A percentile compares a stretch with the other conserved stretches of the same genome.
Conservation (phyloP, 2,113 vertebrate species). For the Gallinago media region DNA sequence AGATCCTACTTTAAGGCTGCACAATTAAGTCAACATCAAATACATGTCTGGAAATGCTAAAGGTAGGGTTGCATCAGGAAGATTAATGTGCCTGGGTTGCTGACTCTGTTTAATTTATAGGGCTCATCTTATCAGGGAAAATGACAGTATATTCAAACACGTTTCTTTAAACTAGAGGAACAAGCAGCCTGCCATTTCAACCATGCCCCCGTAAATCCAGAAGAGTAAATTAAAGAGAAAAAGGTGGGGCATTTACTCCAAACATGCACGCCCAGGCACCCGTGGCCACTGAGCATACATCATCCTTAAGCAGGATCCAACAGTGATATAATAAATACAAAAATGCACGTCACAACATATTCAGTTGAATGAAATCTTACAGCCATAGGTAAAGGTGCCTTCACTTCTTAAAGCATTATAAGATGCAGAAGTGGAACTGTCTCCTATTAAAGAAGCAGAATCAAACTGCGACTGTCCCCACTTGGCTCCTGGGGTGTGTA, state of each 20-base stretch:
- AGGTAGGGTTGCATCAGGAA: slow-evolving; percentile 10
- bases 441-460: neutral
- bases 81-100: slow-evolving; percentile 10
- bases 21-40: slow-evolving; percentile 29
- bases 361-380: neutral
- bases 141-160: neutral
- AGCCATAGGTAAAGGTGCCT: neutral
- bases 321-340: neutral
- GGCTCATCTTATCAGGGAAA: slow-evolving; percentile 22
- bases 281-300: accelerated
- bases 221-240: neutral
- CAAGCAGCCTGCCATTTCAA: neutral
- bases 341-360: neutral
- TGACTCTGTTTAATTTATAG: slow-evolving; percentile 24
- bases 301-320: neutral
- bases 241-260: neutral
- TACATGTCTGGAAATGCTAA: neutral
- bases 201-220: neutral
- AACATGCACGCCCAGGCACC: accelerated
- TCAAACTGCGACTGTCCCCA: accelerated
- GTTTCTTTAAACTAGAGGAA: neutral
- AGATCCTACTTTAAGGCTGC: neutral
- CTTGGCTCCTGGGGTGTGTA: too few relatives aligned
- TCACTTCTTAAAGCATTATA: neutral
- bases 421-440: neutral